Conservation (phyloP, 2,113 vertebrate genomes). For the Hippocampus abdominalis region DNA sequence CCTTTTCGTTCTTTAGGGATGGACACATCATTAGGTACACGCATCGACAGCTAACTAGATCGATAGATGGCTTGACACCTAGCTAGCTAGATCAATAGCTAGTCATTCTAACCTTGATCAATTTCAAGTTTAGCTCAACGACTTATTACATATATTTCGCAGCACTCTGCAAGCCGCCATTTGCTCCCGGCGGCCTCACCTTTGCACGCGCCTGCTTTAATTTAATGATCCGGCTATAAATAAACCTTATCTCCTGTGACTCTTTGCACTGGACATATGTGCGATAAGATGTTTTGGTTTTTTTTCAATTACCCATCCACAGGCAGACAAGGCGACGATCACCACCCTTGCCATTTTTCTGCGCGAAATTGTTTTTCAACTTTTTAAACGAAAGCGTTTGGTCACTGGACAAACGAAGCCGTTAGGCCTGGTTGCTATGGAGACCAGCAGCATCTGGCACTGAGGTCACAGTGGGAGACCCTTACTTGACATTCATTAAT, state of each 20-base stretch:
- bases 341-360: neutral
- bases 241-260: slow-evolving; percentile 5
- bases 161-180: neutral
- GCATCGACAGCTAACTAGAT: no score
- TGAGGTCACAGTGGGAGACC: neutral
- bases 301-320: slow-evolving; percentile 1
- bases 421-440: neutral
- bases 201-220: neutral
- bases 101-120: neutral
- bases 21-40: neutral
- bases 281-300: neutral
- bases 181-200: neutral
- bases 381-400: neutral
- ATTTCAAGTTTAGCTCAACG: neutral
- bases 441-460: neutral
- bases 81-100: neutral
- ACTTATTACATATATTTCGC: neutral
- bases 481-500: neutral
- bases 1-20: neutral
- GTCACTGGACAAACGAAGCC: neutral
- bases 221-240: slow-evolving; percentile 4
- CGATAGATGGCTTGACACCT: no score
- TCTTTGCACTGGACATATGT: slow-evolving; percentile 8
- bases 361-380: neutral
- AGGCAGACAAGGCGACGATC: neutral